These are phyloP conservation scores for Ips nitidus DNA, from an alignment of 1,140 invertebrate species.

Conservation along the genomic window DNA sequence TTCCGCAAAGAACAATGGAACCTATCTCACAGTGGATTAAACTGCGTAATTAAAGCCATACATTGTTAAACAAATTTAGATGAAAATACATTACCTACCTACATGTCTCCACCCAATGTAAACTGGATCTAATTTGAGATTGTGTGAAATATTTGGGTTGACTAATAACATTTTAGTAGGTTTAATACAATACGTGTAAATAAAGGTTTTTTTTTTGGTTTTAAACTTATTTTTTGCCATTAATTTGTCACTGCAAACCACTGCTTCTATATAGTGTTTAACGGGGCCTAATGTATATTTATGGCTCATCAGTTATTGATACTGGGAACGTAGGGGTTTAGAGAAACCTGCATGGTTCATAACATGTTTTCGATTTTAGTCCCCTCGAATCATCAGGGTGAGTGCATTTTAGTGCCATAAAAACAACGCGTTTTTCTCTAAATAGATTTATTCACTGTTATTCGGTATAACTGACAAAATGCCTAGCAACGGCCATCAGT, in stretches of 20 bases:
- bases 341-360: conserved; percentile 23
- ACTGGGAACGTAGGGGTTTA: conserved; percentile 30
- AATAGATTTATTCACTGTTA: too few species aligned
- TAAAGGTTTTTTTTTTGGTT: background rate
- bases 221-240: background rate
- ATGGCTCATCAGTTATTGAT: conserved; percentile 36
- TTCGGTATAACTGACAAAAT: background rate
- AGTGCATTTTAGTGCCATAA: conserved; percentile 5
- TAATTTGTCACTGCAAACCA: background rate
- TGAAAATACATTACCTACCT: background rate
- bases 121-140: too few species aligned
- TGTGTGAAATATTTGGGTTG: too few species aligned
- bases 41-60: background rate
- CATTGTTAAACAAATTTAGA: background rate
- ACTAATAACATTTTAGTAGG: too few species aligned
- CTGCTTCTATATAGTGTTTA: conserved; percentile 15
- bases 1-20: conserved; percentile 7
- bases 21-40: conserved; percentile 6
- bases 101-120: too few species aligned
- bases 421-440: background rate
- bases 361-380: conserved; percentile 30
- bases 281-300: conserved; percentile 32
- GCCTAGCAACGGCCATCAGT: conserved; percentile 9
- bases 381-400: conserved; percentile 10
- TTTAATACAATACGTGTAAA: background rate